Evolutionary conservation across 2,113 vertebrate genomes (phyloP).

Genomic region (Corapipo altera): DNA sequence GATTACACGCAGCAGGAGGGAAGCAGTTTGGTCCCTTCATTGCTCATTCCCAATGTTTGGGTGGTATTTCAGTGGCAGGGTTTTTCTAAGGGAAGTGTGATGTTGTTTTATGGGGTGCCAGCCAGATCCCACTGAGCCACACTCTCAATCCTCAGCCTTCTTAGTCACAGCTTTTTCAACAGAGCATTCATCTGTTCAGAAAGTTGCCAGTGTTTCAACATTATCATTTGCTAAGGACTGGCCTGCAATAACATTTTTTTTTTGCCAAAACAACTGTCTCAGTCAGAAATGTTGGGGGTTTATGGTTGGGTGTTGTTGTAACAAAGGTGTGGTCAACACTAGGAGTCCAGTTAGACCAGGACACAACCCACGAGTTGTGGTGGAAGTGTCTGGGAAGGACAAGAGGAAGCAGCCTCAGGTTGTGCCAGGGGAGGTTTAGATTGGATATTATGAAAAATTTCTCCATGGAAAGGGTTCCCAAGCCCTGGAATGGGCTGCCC

Average conservation of each 20-base stretch:
- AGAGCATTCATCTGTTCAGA: slow-evolving; percentile 28
- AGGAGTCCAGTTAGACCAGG: background rate
- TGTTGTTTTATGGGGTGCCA: slow-evolving; percentile 53
- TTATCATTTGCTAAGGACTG: background rate
- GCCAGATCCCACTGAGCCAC: slow-evolving; percentile 58
- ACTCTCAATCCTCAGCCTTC: slow-evolving; percentile 12
- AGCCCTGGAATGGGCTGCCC: background rate
- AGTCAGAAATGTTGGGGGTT: background rate
- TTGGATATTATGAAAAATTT: background rate
- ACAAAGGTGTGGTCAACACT: background rate
- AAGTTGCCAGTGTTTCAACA: background rate
- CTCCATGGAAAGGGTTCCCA: background rate
- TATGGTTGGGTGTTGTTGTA: background rate
- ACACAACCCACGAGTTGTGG: background rate
- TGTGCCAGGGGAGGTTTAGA: background rate
- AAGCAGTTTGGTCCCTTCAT: slow-evolving; percentile 23
- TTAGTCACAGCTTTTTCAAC: slow-evolving; percentile 30
- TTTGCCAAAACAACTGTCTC: background rate
- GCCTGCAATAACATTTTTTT: background rate
- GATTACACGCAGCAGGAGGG: slow-evolving; percentile 26
- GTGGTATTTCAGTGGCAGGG: slow-evolving; percentile 43
- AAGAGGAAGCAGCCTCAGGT: background rate
- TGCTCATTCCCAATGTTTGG: slow-evolving; percentile 63
- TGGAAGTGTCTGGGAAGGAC: background rate
- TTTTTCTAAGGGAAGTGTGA: slow-evolving; percentile 56